phyloP scores from a whole-genome alignment of 2,113 vertebrate species.

The Malurus cyaneus region DNA sequence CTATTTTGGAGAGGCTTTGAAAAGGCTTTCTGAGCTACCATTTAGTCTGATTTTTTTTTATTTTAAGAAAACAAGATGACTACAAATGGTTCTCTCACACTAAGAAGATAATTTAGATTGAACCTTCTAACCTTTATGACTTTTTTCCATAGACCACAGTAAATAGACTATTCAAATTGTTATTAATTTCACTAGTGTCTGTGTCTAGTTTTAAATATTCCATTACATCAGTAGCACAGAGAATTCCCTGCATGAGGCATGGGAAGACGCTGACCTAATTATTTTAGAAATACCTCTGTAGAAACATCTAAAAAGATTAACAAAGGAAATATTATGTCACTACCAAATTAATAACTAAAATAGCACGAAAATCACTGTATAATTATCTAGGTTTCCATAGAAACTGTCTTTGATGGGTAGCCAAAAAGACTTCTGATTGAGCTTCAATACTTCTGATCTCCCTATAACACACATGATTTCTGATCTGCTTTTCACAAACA shows the following conservation, averaged over 20 bases:
- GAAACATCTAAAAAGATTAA: constrained; percentile 50
- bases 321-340: constrained; percentile 58
- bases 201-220: constrained; percentile 14
- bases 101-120: background rate
- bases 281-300: constrained; percentile 42
- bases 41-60: background rate
- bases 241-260: background rate
- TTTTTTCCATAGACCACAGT: background rate
- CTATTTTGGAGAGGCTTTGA: background rate
- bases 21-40: background rate
- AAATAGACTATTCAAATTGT: background rate
- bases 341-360: constrained; percentile 49
- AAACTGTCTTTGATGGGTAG: constrained; percentile 20
- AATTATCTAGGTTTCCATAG: constrained; percentile 52
- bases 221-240: constrained; percentile 15
- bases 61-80: background rate
- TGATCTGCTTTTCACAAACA: background rate
- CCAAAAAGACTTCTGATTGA: constrained; percentile 24
- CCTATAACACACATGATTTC: background rate
- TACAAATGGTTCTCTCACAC: background rate
- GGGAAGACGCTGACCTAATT: constrained; percentile 39
- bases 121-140: background rate
- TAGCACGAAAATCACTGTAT: constrained; percentile 23
- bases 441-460: background rate
- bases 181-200: background rate